These are phyloP conservation scores for Scarus forsteni DNA, from an alignment of 2,797 vertebrate species.

Conservation along the genomic window DNA sequence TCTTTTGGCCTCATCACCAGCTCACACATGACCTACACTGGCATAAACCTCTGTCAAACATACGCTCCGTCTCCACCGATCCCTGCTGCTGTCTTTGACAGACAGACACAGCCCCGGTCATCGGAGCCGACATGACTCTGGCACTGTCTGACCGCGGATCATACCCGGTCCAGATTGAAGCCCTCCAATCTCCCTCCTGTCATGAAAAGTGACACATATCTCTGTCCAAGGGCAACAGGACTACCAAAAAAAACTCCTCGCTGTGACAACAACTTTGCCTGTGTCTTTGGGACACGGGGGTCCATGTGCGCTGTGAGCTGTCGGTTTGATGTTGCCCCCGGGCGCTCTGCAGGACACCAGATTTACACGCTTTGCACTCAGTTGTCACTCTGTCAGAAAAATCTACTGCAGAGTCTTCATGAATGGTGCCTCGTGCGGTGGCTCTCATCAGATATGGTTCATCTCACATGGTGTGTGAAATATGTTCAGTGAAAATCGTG, in stretches of 20 bases:
- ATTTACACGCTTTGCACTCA: slow-evolving; percentile 55
- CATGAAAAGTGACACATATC: slow-evolving; percentile 65
- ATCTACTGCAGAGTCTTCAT: slow-evolving; percentile 46
- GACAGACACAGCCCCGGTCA: slow-evolving; percentile 29
- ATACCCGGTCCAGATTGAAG: slow-evolving; percentile 36
- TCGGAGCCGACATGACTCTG: slow-evolving; percentile 37
- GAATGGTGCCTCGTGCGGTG: slow-evolving; percentile 34
- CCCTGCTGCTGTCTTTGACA: slow-evolving; percentile 38
- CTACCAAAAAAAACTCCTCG: slow-evolving; percentile 39
- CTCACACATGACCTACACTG: slow-evolving; percentile 56
- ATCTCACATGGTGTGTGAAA: slow-evolving; percentile 47
- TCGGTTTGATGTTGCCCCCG: slow-evolving; percentile 66
- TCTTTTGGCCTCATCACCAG: slow-evolving; percentile 54
- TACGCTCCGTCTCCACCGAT: slow-evolving; percentile 31
- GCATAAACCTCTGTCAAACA: slow-evolving; percentile 43
- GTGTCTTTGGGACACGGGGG: slow-evolving; percentile 41
- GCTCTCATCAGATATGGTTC: slow-evolving; percentile 70
- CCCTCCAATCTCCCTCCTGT: slow-evolving; percentile 58
- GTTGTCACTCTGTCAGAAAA: slow-evolving; percentile 78
- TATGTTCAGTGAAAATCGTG: slow-evolving; percentile 41
- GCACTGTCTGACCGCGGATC: slow-evolving; percentile 45
- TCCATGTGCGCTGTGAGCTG: slow-evolving; percentile 59
- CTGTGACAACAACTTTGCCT: slow-evolving; percentile 60
- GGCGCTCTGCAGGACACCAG: slow-evolving; percentile 38
- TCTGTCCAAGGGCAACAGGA: slow-evolving; percentile 47